A percentile compares a stretch with the other conserved stretches of the same genome.
Conservation (phyloP, 2,888 invertebrate genomes). For the Melieria omissa region DNA sequence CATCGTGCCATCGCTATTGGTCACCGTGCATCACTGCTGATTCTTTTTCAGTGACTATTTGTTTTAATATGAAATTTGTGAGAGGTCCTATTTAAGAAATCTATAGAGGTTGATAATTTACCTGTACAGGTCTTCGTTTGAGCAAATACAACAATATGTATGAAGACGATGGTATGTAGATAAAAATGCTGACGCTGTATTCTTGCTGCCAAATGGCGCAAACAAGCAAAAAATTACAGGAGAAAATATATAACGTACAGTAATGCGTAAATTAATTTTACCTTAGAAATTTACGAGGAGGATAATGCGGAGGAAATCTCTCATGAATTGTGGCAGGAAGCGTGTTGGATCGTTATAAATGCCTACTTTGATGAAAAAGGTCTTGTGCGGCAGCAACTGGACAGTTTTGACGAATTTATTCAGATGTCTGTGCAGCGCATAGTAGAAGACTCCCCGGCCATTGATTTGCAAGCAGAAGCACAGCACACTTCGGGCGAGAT, state of each 20-base stretch:
- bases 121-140: background rate
- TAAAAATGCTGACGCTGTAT: background rate
- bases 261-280: slow-evolving; percentile 19
- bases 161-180: slow-evolving; percentile 63
- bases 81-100: too few species aligned
- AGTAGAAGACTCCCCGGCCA: slow-evolving; percentile 98
- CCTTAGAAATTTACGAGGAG: slow-evolving; percentile 75
- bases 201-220: slow-evolving; percentile 48
- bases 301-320: slow-evolving; percentile 96
- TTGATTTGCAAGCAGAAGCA: slow-evolving; percentile 97
- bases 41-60: too few species aligned
- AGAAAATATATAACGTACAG: background rate
- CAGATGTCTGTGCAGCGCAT: slow-evolving; percentile 99
- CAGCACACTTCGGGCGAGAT: slow-evolving; percentile 95
- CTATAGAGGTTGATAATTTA: too few species aligned
- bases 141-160: slow-evolving; percentile 57
- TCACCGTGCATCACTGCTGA: too few species aligned
- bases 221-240: background rate
- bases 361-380: slow-evolving; percentile 99
- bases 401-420: slow-evolving; percentile 99
- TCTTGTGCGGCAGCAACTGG: slow-evolving; percentile 97
- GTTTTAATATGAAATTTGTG: too few species aligned
- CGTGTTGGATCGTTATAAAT: slow-evolving; percentile 99
- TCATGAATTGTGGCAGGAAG: slow-evolving; percentile 99
- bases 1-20: too few species aligned